A percentile compares a stretch with the other conserved stretches of the same genome.
Conservation (phyloP, 1,140 invertebrate genomes). For the Apis mellifera region Amel_HAv3.1 CM009945.2:6330501-6331000, state of each 20-base stretch:
- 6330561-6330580: no score
- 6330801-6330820: not conserved
- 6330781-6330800: not conserved
- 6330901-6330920: constrained; percentile 8
- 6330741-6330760: not conserved
- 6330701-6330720: no score
- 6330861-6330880: not conserved
- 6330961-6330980: not conserved
- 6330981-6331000: not conserved
- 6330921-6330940: not conserved
- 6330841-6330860: constrained; percentile 10
- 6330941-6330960: not conserved
- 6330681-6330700: no score
- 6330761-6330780: not conserved
- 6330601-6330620: no score
- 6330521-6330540: no score
- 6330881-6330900: not conserved
- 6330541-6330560: no score
- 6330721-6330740: no score
- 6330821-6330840: not conserved
- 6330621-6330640: no score
- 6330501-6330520: no score
- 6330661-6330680: no score
- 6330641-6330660: no score
- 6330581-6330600: no score